These are phyloP conservation scores for Papilio xuthus DNA, from an alignment of 1,140 invertebrate species.

Conservation along the genomic window DNA sequence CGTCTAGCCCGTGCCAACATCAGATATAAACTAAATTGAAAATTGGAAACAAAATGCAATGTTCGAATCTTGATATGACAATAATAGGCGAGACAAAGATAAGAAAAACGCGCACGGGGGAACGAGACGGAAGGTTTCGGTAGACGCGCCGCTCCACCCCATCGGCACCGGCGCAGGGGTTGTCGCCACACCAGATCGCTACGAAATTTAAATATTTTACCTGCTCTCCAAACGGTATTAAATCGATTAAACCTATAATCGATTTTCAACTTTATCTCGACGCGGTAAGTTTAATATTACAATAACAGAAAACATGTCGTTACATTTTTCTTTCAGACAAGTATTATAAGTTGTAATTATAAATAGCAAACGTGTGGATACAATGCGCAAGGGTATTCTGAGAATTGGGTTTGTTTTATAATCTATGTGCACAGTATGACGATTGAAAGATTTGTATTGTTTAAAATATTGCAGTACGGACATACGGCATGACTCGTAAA, in stretches of 20 bases:
- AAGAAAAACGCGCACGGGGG: constrained; percentile 48
- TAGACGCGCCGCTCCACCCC: constrained; percentile 73
- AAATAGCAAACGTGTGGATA: constrained; percentile 77
- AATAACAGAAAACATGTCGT: constrained; percentile 40
- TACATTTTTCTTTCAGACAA: constrained; percentile 52
- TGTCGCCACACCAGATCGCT: constrained; percentile 76
- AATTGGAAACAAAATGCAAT: constrained; percentile 80
- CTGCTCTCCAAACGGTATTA: constrained; percentile 61
- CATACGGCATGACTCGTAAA: constrained; percentile 52
- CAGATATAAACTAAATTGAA: constrained; percentile 80
- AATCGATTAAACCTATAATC: constrained; percentile 46
- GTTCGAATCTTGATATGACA: constrained; percentile 79
- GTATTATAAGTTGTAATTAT: constrained; percentile 73
- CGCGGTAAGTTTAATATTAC: constrained; percentile 46
- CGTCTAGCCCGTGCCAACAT: constrained; percentile 75
- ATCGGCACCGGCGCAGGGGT: constrained; percentile 68
- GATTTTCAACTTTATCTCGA: constrained; percentile 61
- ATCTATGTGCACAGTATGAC: constrained; percentile 52
- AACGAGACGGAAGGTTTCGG: constrained; percentile 55
- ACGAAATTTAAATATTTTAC: constrained; percentile 74
- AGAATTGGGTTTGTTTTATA: constrained; percentile 73
- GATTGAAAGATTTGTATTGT: constrained; percentile 58
- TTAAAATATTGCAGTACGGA: constrained; percentile 52
- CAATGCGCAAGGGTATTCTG: constrained; percentile 73
- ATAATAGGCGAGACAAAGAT: constrained; percentile 76